Percentiles rank a stretch among this genome's conserved stretches.
These are phyloP conservation scores for Corapipo altera DNA, from an alignment of 2,113 vertebrate species.

Conservation along the genomic window DNA sequence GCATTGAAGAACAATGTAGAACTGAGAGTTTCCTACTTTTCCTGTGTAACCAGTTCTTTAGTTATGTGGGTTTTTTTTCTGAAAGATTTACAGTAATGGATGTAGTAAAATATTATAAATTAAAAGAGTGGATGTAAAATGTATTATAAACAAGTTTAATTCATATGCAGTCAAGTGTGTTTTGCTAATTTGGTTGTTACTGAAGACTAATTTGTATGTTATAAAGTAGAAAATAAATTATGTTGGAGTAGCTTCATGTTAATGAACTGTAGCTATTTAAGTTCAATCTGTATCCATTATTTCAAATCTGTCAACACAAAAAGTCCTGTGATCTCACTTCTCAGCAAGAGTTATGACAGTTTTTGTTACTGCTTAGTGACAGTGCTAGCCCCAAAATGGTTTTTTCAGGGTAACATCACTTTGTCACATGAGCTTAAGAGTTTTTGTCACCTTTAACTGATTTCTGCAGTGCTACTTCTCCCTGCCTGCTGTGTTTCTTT, in stretches of 20 bases:
- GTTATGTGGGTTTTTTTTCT: background rate
- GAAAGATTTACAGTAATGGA: background rate
- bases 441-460: background rate
- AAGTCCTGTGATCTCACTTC: background rate
- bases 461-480: background rate
- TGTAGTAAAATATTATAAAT: background rate
- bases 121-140: background rate
- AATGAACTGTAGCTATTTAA: background rate
- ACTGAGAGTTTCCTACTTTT: background rate
- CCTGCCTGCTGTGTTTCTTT: background rate
- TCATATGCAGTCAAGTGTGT: background rate
- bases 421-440: fast-evolving
- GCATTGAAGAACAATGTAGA: background rate
- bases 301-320: background rate
- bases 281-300: background rate
- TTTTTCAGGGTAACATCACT: background rate
- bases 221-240: background rate
- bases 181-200: background rate
- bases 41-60: background rate
- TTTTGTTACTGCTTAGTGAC: background rate
- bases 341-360: background rate
- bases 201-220: background rate
- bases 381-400: background rate
- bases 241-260: background rate
- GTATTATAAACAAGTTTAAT: background rate